These are phyloP conservation scores for Cyaniris semiargus DNA, from an alignment of 2,888 invertebrate species.

Conservation along the genomic window DNA sequence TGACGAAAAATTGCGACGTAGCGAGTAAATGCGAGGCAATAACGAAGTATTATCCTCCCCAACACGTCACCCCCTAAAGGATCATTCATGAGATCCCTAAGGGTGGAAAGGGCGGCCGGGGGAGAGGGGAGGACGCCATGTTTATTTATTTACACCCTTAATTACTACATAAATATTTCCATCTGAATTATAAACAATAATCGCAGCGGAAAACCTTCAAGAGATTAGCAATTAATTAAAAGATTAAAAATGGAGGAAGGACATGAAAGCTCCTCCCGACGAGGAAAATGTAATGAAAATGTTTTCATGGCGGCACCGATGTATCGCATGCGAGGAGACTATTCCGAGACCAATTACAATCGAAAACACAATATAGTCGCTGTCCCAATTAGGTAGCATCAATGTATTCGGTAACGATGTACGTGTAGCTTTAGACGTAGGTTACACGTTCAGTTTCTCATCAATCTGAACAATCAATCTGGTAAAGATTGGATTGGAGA, in stretches of 20 bases:
- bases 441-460: too few species aligned
- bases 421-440: too few species aligned
- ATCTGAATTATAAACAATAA: neutral
- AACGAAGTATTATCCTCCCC: neutral
- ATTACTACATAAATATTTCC: constrained; percentile 1
- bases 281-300: neutral
- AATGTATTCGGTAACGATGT: neutral
- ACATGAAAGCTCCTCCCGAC: neutral
- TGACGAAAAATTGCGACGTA: neutral
- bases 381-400: neutral
- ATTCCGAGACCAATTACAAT: constrained; percentile 10
- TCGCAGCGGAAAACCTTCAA: neutral
- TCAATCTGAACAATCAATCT: too few species aligned
- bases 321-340: neutral
- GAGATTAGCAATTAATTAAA: neutral
- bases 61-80: neutral
- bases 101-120: neutral
- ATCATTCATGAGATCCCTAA: neutral
- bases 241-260: neutral
- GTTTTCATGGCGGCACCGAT: neutral
- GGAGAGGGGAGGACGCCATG: neutral
- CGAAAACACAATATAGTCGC: neutral
- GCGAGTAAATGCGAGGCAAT: neutral
- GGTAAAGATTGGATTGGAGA: too few species aligned
- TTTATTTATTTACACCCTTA: constrained; percentile 4